Percentiles rank a stretch among this genome's conserved stretches.
These are phyloP conservation scores for Brienomyrus longianalis DNA, from an alignment of 2,113 vertebrate genomes.

Conservation along the genomic window DNA sequence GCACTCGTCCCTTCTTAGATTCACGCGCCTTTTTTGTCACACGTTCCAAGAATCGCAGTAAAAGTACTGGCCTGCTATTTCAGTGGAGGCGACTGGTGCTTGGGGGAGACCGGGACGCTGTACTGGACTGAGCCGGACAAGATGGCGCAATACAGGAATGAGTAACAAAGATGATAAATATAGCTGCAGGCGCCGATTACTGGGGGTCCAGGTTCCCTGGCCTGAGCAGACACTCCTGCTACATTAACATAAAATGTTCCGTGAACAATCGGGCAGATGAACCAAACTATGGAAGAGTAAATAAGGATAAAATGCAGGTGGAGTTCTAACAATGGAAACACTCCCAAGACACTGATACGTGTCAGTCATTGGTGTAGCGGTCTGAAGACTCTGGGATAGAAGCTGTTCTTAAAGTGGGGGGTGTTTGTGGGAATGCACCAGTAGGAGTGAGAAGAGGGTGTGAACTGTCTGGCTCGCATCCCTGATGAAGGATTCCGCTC, in stretches of 20 bases:
- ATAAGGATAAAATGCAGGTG: neutral
- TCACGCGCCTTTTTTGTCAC: neutral
- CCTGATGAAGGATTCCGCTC: neutral
- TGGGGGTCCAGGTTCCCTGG: neutral
- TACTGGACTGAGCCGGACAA: neutral
- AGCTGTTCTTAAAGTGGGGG: neutral
- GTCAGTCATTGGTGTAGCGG: neutral
- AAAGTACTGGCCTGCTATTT: neutral
- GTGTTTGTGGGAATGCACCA: neutral
- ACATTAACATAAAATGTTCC: neutral
- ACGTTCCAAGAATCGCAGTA: neutral
- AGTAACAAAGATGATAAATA: neutral
- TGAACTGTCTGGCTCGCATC: neutral
- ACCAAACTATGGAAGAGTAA: neutral
- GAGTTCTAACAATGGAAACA: neutral
- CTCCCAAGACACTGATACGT: neutral
- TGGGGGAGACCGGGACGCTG: neutral
- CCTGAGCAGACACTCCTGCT: neutral
- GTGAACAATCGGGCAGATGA: neutral
- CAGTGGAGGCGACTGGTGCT: neutral
- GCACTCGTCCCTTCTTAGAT: too few species aligned
- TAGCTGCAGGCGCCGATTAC: neutral
- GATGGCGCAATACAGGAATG: neutral
- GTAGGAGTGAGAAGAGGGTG: neutral
- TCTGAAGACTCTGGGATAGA: neutral